phyloP scores from a whole-genome alignment of 2,113 vertebrate genomes.

The Ailurus styani region DNA sequence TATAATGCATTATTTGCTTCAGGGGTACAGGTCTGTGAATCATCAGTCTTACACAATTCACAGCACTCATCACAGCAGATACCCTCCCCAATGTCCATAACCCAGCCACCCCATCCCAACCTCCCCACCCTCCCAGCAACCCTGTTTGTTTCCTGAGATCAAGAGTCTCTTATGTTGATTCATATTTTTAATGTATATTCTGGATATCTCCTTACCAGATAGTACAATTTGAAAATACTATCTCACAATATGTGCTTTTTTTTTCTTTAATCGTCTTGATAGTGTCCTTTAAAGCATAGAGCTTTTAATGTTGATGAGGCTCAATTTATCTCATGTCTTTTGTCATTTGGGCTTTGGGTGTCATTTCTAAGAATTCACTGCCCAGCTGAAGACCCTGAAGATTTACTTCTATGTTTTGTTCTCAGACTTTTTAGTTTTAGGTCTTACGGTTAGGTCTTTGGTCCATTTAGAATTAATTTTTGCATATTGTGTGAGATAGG shows the following conservation, averaged over 20 bases:
- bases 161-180: too few relatives aligned
- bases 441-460: neutral
- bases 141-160: too few relatives aligned
- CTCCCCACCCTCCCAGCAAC: too few relatives aligned
- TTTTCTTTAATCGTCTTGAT: neutral
- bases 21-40: too few relatives aligned
- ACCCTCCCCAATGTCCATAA: too few relatives aligned
- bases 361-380: neutral
- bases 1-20: too few relatives aligned
- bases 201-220: neutral
- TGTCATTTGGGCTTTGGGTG: neutral
- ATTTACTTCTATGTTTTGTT: neutral
- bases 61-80: too few relatives aligned
- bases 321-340: neutral
- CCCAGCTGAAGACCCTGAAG: neutral
- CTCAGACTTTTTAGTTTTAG: neutral
- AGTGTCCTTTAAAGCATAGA: neutral
- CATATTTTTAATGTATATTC: neutral
- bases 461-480: neutral
- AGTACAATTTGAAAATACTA: neutral
- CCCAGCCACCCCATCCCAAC: too few relatives aligned
- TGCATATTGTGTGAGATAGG: neutral
- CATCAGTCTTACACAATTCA: too few relatives aligned
- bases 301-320: neutral
- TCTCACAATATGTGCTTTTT: neutral